phyloP scores from a whole-genome alignment of 1,140 invertebrate species.

The Telenomus remus region DNA sequence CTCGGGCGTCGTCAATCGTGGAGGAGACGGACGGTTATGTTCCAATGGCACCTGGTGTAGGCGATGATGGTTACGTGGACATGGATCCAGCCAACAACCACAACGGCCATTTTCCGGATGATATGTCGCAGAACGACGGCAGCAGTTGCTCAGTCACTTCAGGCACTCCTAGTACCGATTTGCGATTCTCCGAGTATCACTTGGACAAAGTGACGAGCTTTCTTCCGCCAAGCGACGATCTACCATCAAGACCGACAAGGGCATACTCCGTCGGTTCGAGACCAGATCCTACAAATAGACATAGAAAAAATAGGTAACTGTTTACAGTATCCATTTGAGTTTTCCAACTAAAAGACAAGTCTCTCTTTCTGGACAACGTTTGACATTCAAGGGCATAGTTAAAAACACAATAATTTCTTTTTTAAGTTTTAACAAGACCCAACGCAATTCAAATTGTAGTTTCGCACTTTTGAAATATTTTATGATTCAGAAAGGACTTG shows the following conservation, averaged over 20 bases:
- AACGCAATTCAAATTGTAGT: no score
- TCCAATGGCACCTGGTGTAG: conserved; percentile 78
- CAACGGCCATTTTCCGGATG: conserved; percentile 69
- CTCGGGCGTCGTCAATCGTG: conserved; percentile 68
- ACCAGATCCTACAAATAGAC: conserved; percentile 76
- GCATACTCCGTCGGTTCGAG: conserved; percentile 92
- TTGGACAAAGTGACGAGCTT: conserved; percentile 82
- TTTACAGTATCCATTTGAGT: no score
- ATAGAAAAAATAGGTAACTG: conserved; percentile 69
- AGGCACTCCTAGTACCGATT: conserved; percentile 81
- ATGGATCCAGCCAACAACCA: conserved; percentile 77
- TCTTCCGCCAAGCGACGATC: conserved; percentile 78
- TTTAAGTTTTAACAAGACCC: no score
- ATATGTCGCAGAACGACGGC: conserved; percentile 77
- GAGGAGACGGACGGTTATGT: conserved; percentile 78
- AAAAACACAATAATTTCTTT: no score
- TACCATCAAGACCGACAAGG: conserved; percentile 80
- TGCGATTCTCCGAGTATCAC: conserved; percentile 79
- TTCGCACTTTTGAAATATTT: no score
- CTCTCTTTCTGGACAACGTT: no score
- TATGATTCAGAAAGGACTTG: no score
- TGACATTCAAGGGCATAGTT: no score
- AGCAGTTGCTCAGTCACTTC: conserved; percentile 84
- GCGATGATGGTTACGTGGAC: conserved; percentile 79
- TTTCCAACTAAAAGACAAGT: no score